Conservation (phyloP, 2,113 vertebrate genomes). For the Beaufortia kweichowensis region DNA sequence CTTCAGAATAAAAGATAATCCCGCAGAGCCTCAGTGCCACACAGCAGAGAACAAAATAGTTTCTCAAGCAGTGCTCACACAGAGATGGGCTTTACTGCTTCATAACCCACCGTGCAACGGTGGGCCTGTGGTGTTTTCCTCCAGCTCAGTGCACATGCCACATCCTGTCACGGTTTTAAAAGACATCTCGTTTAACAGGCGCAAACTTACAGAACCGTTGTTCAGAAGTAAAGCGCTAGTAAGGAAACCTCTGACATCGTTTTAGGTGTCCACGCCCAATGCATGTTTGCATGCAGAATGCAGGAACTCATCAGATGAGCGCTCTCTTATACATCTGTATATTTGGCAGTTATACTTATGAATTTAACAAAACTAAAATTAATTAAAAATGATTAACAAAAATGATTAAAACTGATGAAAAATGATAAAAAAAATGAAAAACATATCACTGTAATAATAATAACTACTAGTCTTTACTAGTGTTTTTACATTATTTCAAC, state of each 20-base stretch:
- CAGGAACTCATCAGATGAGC: neutral
- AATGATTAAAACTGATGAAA: too few relatives aligned
- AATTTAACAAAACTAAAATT: too few relatives aligned
- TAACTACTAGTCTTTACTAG: too few relatives aligned
- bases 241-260: neutral
- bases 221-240: neutral
- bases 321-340: too few relatives aligned
- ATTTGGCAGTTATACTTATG: too few relatives aligned
- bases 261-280: neutral
- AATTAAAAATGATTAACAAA: too few relatives aligned
- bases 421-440: too few relatives aligned
- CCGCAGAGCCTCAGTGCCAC: neutral
- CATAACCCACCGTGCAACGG: conserved; percentile 33
- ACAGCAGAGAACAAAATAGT: conserved; percentile 15
- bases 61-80: conserved; percentile 33
- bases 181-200: conserved; percentile 21
- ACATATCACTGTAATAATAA: too few relatives aligned
- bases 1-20: neutral
- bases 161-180: conserved; percentile 62
- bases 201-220: neutral
- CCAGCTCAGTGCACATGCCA: conserved; percentile 58
- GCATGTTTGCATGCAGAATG: neutral
- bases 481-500: too few relatives aligned
- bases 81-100: conserved; percentile 22
- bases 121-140: conserved; percentile 46